Evolutionary conservation across 1,140 invertebrate species (phyloP).

Genomic region (Ladona fulva): DNA sequence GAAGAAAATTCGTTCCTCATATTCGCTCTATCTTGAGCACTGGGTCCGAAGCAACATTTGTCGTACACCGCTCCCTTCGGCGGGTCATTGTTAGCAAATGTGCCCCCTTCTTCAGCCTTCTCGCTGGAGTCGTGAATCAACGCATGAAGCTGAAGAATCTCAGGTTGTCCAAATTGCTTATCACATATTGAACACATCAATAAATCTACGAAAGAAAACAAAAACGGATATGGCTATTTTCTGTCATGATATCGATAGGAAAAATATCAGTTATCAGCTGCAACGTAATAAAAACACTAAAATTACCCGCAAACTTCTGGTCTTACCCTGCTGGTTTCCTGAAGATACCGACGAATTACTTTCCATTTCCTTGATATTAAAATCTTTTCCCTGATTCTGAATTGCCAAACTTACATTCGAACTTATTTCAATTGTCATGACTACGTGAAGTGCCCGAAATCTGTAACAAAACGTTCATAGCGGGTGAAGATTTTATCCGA

Average conservation of each 20-base stretch:
- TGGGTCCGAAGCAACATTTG: not conserved
- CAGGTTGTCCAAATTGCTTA: not conserved
- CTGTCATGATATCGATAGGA: not conserved
- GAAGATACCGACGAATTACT: not conserved
- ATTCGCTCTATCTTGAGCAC: not conserved
- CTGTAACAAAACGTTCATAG: not conserved
- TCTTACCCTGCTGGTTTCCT: not conserved
- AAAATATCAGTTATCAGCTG: no score
- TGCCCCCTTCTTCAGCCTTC: not conserved
- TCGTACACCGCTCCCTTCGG: not conserved
- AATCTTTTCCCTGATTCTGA: not conserved
- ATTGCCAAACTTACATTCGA: not conserved
- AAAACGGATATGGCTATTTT: not conserved
- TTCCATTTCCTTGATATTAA: not conserved
- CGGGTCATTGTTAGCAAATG: not conserved
- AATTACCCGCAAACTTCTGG: no score
- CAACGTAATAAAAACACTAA: no score
- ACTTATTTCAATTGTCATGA: not conserved
- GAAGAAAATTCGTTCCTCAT: not conserved
- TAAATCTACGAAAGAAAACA: not conserved
- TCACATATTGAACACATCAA: not conserved
- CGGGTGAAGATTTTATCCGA: no score
- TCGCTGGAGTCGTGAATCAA: not conserved
- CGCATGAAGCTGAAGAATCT: not conserved
- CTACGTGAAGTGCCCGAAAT: not conserved